A percentile compares a stretch with the other conserved stretches of the same genome.
These are phyloP conservation scores for Botia almorhae DNA, from an alignment of 2,797 vertebrate genomes.

Conservation along the genomic window DNA sequence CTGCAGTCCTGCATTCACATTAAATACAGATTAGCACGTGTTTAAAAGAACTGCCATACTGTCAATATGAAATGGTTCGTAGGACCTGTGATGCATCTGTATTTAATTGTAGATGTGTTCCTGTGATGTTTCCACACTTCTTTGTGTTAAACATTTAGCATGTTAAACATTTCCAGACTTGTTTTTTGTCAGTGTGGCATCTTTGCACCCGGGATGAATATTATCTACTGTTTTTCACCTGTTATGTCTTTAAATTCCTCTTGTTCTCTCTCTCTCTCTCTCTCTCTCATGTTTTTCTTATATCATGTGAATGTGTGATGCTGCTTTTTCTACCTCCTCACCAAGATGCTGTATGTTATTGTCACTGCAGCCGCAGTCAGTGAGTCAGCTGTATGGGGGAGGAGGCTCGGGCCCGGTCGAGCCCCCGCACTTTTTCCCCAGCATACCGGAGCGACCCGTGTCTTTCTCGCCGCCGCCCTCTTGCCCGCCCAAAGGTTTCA, in stretches of 20 bases:
- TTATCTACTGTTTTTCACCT: conserved; percentile 35
- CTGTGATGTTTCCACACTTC: conserved; percentile 44
- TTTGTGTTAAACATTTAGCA: conserved; percentile 37
- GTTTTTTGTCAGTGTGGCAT: conserved; percentile 68
- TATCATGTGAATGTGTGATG: conserved; percentile 70
- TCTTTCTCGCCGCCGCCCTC: conserved; percentile 97
- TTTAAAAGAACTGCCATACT: conserved; percentile 21
- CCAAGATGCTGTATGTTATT: conserved; percentile 92
- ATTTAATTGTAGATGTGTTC: conserved; percentile 64
- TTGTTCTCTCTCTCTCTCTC: conserved; percentile 45
- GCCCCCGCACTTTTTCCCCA: conserved; percentile 89
- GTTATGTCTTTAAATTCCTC: conserved; percentile 32
- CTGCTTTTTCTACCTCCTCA: conserved; percentile 76
- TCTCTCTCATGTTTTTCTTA: conserved; percentile 54
- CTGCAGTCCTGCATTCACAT: conserved; percentile 60
- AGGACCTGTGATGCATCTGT: conserved; percentile 58
- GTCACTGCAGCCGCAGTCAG: conserved; percentile 93
- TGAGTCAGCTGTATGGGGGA: conserved; percentile 87
- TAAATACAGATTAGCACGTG: conserved; percentile 65
- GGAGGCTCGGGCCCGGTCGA: conserved; percentile 86
- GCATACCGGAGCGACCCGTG: conserved; percentile 92
- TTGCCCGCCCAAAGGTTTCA: conserved; percentile 87
- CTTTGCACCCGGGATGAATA: conserved; percentile 68
- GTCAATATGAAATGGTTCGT: conserved; percentile 52
- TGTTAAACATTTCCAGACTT: conserved; percentile 59